phyloP scores from a whole-genome alignment of 1,140 invertebrate species.

The Adoxophyes honmai region DNA sequence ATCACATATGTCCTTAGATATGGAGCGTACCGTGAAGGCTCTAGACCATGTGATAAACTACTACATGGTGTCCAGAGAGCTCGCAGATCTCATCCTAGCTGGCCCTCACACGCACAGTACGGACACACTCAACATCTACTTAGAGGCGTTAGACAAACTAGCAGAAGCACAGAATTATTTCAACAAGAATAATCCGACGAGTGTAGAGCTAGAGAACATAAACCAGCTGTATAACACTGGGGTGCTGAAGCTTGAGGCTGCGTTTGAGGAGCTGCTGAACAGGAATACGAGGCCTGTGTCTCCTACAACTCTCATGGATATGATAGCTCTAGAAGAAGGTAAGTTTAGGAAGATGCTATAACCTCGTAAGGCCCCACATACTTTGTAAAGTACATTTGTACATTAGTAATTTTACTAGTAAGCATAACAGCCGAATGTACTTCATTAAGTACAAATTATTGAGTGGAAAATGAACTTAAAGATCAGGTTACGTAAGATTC shows the following conservation, averaged over 20 bases:
- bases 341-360: too few species aligned
- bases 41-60: conserved; percentile 93
- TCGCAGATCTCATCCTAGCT: conserved; percentile 87
- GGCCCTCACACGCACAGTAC: conserved; percentile 78
- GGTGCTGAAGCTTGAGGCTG: conserved; percentile 86
- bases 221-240: conserved; percentile 85
- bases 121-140: conserved; percentile 71
- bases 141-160: conserved; percentile 90
- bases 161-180: conserved; percentile 94
- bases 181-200: conserved; percentile 94
- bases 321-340: conserved; percentile 92
- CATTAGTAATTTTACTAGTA: too few species aligned
- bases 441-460: too few species aligned
- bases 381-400: too few species aligned
- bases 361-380: too few species aligned
- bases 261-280: conserved; percentile 91
- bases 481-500: too few species aligned
- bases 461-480: too few species aligned
- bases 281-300: conserved; percentile 92
- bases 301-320: conserved; percentile 89
- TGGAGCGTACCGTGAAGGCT: conserved; percentile 86
- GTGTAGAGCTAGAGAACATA: conserved; percentile 96
- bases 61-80: conserved; percentile 92
- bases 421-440: too few species aligned
- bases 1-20: conserved; percentile 75